These are phyloP conservation scores for Odontesthes bonariensis DNA, from an alignment of 2,113 vertebrate species.

Conservation along the genomic window DNA sequence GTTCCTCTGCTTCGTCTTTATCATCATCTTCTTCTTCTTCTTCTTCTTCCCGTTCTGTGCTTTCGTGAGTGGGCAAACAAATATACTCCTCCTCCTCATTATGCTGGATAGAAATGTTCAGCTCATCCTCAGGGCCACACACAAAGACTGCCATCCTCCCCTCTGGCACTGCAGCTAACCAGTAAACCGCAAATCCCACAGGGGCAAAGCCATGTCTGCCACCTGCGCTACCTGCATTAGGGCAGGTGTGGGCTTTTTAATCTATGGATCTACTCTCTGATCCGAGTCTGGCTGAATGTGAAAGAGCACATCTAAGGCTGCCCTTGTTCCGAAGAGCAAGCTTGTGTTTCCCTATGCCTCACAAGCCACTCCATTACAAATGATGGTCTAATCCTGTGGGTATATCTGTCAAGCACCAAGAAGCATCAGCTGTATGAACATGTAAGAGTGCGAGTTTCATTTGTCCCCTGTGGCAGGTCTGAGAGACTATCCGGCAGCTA, in stretches of 20 bases:
- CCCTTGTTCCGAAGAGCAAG: neutral
- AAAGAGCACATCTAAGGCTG: conserved; percentile 4
- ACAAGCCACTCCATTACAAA: conserved; percentile 27
- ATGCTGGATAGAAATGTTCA: conserved; percentile 25
- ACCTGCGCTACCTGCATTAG: conserved; percentile 1
- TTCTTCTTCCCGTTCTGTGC: conserved; percentile 39
- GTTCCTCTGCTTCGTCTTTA: conserved; percentile 44
- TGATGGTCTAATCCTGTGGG: conserved; percentile 10
- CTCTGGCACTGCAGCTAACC: conserved; percentile 15
- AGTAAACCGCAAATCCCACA: conserved; percentile 22
- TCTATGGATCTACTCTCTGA: conserved; percentile 8
- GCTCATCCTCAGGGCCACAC: conserved; percentile 36
- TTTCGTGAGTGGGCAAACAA: conserved; percentile 34
- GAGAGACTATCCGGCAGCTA: conserved; percentile 20
- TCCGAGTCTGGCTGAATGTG: neutral
- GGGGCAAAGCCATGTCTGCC: conserved; percentile 43
- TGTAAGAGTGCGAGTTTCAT: conserved; percentile 48
- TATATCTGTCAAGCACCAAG: neutral
- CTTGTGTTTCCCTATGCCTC: neutral
- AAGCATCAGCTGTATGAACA: conserved; percentile 21
- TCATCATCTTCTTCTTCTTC: conserved; percentile 37
- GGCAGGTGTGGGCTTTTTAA: conserved; percentile 13
- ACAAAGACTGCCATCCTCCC: conserved; percentile 60
- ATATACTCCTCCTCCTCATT: conserved; percentile 55
- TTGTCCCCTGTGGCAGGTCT: conserved; percentile 33